A percentile compares a stretch with the other conserved stretches of the same genome.
phyloP scores from a whole-genome alignment of 2,797 vertebrate genomes.

The Cetoscarus ocellatus region DNA sequence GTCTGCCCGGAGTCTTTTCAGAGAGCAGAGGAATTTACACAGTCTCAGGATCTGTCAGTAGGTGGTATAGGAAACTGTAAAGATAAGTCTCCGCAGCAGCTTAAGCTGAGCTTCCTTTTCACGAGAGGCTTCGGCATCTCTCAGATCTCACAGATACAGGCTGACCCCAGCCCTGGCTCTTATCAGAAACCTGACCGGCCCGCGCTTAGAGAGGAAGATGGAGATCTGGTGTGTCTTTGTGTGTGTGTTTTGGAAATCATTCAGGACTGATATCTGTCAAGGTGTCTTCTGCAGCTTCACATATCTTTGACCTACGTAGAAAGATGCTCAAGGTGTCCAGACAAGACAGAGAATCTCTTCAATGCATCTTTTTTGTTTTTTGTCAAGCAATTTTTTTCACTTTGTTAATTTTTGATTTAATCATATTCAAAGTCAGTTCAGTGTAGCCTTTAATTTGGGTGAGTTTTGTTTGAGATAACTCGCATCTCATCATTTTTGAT shows the following conservation, averaged over 20 bases:
- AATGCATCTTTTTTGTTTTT: background rate
- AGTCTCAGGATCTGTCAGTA: conserved; percentile 74
- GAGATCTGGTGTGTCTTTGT: conserved; percentile 44
- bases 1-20: conserved; percentile 76
- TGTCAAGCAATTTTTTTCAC: background rate
- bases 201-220: conserved; percentile 47
- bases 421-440: too few species aligned
- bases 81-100: conserved; percentile 78
- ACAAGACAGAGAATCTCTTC: conserved; percentile 29
- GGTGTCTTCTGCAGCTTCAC: conserved; percentile 33
- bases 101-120: conserved; percentile 76
- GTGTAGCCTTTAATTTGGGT: too few species aligned
- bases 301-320: conserved; percentile 38
- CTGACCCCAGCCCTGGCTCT: conserved; percentile 60
- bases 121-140: conserved; percentile 70
- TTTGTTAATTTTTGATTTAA: too few species aligned
- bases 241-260: conserved; percentile 3
- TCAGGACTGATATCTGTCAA: conserved; percentile 34
- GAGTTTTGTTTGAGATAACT: too few species aligned
- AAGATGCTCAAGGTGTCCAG: conserved; percentile 44
- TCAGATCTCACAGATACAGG: conserved; percentile 76
- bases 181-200: conserved; percentile 77
- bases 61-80: conserved; percentile 82
- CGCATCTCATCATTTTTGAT: too few species aligned
- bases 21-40: conserved; percentile 80